Conservation (phyloP, 2,113 vertebrate genomes). For the Lagopus muta region DNA sequence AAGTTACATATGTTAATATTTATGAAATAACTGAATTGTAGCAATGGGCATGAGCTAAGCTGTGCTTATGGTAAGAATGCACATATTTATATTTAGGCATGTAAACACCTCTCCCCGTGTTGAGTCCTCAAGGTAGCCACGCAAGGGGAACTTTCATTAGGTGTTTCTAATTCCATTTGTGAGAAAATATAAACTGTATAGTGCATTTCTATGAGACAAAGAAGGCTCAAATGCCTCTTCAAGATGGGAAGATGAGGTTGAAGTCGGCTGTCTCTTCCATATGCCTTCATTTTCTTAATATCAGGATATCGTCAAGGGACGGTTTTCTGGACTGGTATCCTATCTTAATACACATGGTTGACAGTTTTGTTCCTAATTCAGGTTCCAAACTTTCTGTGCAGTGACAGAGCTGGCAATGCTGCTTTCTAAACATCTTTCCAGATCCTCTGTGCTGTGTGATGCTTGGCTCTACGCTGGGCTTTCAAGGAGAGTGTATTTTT, state of each 20-base stretch:
- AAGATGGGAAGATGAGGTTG: background rate
- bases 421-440: constrained; percentile 41
- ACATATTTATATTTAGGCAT: background rate
- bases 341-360: background rate
- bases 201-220: background rate
- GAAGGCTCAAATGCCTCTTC: background rate
- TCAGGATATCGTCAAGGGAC: background rate
- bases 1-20: background rate
- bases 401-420: constrained; percentile 14
- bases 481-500: constrained; percentile 18
- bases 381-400: constrained; percentile 20
- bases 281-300: constrained; percentile 18
- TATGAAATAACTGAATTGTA: background rate
- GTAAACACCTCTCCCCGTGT: background rate
- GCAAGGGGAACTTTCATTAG: background rate
- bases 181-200: background rate
- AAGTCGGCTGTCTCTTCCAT: background rate
- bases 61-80: background rate
- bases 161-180: background rate
- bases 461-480: constrained; percentile 7
- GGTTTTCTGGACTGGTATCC: background rate
- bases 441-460: constrained; percentile 34
- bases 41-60: background rate
- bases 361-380: background rate
- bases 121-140: background rate